Percentiles rank a stretch among this genome's conserved stretches.
These are phyloP conservation scores for Cheirogaleus medius DNA, from an alignment of 2,113 vertebrate genomes.

Conservation along the genomic window DNA sequence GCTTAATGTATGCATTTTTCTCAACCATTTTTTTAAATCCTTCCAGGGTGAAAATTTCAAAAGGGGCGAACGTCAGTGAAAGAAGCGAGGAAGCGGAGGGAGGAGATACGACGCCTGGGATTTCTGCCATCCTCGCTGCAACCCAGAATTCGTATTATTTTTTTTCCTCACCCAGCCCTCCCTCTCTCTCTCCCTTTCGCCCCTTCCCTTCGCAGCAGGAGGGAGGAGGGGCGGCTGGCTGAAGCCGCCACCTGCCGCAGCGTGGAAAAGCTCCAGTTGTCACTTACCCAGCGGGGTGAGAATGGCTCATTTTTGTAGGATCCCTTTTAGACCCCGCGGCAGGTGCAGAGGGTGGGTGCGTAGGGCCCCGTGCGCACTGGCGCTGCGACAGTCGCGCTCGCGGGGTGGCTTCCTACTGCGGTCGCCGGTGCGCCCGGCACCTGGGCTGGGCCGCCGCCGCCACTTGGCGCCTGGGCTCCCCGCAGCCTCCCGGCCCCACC, in stretches of 20 bases:
- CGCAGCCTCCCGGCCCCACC: background rate
- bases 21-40: background rate
- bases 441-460: background rate
- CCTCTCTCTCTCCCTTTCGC: background rate
- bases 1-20: conserved; percentile 23
- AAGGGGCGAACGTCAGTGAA: background rate
- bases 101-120: background rate
- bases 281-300: conserved; percentile 87
- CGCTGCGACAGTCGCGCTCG: background rate
- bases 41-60: conserved; percentile 43
- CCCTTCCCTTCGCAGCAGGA: background rate
- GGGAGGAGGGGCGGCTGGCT: conserved; percentile 44
- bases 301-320: conserved; percentile 87
- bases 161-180: background rate
- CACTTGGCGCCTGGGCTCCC: background rate
- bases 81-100: background rate
- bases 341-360: conserved; percentile 33
- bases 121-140: conserved; percentile 15
- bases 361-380: background rate
- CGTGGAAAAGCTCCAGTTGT: conserved; percentile 49
- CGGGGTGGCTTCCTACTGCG: background rate
- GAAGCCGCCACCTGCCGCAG: conserved; percentile 41
- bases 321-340: conserved; percentile 39
- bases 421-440: background rate
- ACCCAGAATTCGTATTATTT: background rate